phyloP scores from a whole-genome alignment of 2,113 vertebrate species.

The Symphodus melops region DNA sequence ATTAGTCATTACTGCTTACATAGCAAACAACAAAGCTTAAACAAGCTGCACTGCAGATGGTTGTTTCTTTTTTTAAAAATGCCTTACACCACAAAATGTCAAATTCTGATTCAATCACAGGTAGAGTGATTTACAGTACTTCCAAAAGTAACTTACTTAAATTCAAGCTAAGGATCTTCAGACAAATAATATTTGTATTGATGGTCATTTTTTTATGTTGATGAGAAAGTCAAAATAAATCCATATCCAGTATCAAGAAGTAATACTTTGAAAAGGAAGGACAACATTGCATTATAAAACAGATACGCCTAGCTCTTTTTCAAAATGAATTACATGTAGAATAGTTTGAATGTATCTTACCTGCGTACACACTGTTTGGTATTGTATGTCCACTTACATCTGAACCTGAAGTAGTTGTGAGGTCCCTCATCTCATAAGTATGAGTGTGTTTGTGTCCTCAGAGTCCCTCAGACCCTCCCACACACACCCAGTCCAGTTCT shows the following conservation, averaged over 20 bases:
- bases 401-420: slow-evolving; percentile 66
- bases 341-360: slow-evolving; percentile 65
- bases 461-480: slow-evolving; percentile 61
- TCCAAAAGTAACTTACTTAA: too few relatives aligned
- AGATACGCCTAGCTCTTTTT: not conserved
- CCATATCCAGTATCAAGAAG: not conserved
- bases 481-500: slow-evolving; percentile 36
- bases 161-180: not conserved
- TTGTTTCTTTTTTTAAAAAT: not conserved
- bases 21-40: too few relatives aligned
- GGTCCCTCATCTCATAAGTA: slow-evolving; percentile 78
- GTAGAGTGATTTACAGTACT: too few relatives aligned
- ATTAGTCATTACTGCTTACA: too few relatives aligned
- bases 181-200: not conserved
- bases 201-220: not conserved
- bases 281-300: not conserved
- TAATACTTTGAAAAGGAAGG: not conserved
- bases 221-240: not conserved
- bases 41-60: not conserved
- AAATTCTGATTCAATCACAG: too few relatives aligned
- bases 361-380: slow-evolving; percentile 73
- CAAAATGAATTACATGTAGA: not conserved
- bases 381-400: slow-evolving; percentile 62
- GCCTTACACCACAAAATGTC: not conserved
- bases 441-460: slow-evolving; percentile 73